Percentiles rank a stretch among this genome's conserved stretches.
Evolutionary conservation across 2,113 vertebrate genomes (phyloP).

Genomic region (Tachycineta bicolor): DNA sequence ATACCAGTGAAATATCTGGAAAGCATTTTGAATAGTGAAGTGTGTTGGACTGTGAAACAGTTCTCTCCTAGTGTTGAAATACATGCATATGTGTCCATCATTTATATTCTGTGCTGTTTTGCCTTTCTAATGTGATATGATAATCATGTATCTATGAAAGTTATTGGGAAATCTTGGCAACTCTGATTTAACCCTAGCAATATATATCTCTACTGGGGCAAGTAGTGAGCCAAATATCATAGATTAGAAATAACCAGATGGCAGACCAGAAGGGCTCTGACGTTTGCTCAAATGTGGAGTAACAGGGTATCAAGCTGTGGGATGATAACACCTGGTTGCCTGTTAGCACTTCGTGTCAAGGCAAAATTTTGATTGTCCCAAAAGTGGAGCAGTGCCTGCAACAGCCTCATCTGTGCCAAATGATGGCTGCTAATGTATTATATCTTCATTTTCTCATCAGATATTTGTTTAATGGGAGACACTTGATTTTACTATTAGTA

Average conservation of each 20-base stretch:
- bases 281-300: slow-evolving; percentile 43
- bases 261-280: slow-evolving; percentile 50
- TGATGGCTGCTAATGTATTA: neutral
- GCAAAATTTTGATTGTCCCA: slow-evolving; percentile 26
- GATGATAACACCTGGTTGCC: slow-evolving; percentile 22
- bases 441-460: neutral
- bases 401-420: neutral
- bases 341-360: slow-evolving; percentile 46
- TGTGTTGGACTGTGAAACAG: slow-evolving; percentile 37
- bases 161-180: neutral
- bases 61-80: slow-evolving; percentile 18
- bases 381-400: slow-evolving; percentile 9
- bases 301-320: slow-evolving; percentile 35
- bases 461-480: neutral
- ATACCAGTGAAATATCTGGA: neutral
- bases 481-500: neutral
- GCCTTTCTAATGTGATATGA: slow-evolving; percentile 33
- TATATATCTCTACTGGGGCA: neutral
- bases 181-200: neutral
- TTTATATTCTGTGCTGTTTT: slow-evolving; percentile 17
- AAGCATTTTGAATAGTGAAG: slow-evolving; percentile 8
- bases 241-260: slow-evolving; percentile 47
- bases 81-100: slow-evolving; percentile 26
- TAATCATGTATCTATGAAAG: slow-evolving; percentile 23
- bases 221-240: slow-evolving; percentile 21